Conservation (phyloP, 2,888 invertebrate species). For the Nemotelus nigrinus region DNA sequence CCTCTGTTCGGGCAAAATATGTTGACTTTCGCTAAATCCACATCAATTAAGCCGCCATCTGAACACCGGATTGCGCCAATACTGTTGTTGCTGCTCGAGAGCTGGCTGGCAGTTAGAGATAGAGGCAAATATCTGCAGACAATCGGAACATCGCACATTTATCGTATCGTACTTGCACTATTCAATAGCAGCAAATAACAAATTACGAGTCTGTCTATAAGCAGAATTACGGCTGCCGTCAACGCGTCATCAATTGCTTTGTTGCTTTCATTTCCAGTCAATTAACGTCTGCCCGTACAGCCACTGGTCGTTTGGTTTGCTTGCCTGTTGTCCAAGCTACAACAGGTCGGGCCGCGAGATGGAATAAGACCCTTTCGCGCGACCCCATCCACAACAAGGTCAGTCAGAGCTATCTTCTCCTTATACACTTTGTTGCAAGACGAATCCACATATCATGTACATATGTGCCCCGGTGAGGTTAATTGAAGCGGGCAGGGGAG, state of each 20-base stretch:
- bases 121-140: not conserved
- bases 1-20: constrained; percentile 4
- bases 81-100: no score
- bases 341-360: constrained; percentile 1
- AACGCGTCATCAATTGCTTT: constrained; percentile 28
- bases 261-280: constrained; percentile 43
- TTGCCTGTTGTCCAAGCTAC: not conserved
- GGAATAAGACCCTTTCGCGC: constrained; percentile 27
- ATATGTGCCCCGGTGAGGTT: constrained; percentile 1
- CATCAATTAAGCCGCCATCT: not conserved
- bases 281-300: constrained; percentile 29
- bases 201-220: constrained; percentile 19
- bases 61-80: not conserved
- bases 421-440: not conserved
- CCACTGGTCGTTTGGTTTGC: constrained; percentile 21
- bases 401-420: not conserved
- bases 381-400: constrained; percentile 31
- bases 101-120: no score
- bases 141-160: not conserved
- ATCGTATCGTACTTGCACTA: not conserved
- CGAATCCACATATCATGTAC: not conserved
- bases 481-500: not conserved
- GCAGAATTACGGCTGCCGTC: constrained; percentile 4
- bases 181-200: constrained; percentile 17
- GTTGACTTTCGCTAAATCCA: constrained; percentile 36